Evolutionary conservation across 2,888 invertebrate genomes (phyloP).

Genomic region (Autographa gamma): DNA sequence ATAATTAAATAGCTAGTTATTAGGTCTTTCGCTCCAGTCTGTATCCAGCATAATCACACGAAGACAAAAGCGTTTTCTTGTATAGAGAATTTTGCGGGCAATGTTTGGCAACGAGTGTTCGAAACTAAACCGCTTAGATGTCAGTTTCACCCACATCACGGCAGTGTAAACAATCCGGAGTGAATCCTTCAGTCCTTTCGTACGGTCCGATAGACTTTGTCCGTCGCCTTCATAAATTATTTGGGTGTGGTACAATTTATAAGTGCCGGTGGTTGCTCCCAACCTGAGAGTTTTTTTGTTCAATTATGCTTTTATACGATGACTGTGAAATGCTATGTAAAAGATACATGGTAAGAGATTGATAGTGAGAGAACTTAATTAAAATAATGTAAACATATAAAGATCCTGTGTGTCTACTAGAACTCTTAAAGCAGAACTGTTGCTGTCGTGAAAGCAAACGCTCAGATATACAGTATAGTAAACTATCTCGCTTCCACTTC

Average conservation of each 20-base stretch:
- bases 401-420: too few relatives aligned
- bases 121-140: constrained; percentile 63
- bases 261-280: too few relatives aligned
- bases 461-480: too few relatives aligned
- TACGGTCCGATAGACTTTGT: constrained; percentile 47
- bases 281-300: too few relatives aligned
- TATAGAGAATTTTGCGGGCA: constrained; percentile 52
- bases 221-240: constrained; percentile 60
- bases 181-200: constrained; percentile 57
- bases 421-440: too few relatives aligned
- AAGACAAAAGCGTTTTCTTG: constrained; percentile 62
- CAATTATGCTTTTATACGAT: too few relatives aligned
- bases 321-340: too few relatives aligned
- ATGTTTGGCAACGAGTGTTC: constrained; percentile 50
- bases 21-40: neutral
- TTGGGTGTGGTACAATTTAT: constrained; percentile 30
- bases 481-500: too few relatives aligned
- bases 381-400: too few relatives aligned
- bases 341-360: too few relatives aligned
- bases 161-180: constrained; percentile 64
- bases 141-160: constrained; percentile 58
- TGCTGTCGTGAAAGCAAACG: too few relatives aligned
- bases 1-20: neutral
- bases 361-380: too few relatives aligned
- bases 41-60: constrained; percentile 25